Percentiles rank a stretch among this genome's conserved stretches.
These are phyloP conservation scores for Aphaenogaster floridana DNA, from an alignment of 1,140 invertebrate species.

Conservation along the genomic window DNA sequence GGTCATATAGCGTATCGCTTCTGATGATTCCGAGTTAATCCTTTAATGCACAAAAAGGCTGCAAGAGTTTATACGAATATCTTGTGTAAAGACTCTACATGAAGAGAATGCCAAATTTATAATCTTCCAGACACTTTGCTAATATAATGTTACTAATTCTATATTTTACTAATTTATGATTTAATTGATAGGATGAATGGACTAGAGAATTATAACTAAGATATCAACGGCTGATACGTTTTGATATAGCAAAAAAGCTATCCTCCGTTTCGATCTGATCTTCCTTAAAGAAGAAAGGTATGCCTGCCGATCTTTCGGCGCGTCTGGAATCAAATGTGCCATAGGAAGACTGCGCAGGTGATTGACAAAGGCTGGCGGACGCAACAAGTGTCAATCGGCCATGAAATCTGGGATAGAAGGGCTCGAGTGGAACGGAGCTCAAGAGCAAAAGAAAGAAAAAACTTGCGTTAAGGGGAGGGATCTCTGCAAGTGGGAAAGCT, in stretches of 20 bases:
- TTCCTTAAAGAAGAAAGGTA: background rate
- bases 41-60: background rate
- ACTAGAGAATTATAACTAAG: background rate
- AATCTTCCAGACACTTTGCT: background rate
- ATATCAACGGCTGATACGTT: background rate
- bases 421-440: background rate
- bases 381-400: conserved; percentile 78
- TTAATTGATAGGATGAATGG: background rate
- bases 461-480: background rate
- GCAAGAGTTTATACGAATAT: background rate
- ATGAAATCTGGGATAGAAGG: conserved; percentile 68
- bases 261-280: background rate
- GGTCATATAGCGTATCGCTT: background rate
- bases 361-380: conserved; percentile 64
- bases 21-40: background rate
- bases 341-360: conserved; percentile 7
- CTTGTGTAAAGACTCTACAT: background rate
- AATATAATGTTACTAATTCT: background rate
- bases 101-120: background rate
- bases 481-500: conserved; percentile 31
- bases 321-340: background rate
- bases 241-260: background rate
- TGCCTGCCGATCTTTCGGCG: background rate
- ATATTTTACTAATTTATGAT: background rate
- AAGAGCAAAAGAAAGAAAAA: conserved; percentile 10